Evolutionary conservation across 2,888 invertebrate genomes (phyloP).

Genomic region (Lasioglossum lativentre): DNA sequence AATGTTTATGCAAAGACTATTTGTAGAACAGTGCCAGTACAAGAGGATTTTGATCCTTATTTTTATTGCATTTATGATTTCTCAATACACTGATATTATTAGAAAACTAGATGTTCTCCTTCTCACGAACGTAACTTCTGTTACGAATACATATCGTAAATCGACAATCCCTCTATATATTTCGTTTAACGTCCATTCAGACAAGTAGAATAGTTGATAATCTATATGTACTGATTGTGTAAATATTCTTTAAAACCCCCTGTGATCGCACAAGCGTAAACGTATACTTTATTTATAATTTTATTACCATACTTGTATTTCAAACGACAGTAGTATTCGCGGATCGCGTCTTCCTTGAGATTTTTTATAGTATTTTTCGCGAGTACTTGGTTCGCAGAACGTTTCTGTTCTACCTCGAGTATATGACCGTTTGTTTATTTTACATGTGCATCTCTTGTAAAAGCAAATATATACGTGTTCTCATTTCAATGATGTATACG

Average conservation of each 20-base stretch:
- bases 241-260: constrained; percentile 46
- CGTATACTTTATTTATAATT: constrained; percentile 47
- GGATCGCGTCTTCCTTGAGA: constrained; percentile 16
- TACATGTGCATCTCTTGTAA: constrained; percentile 44
- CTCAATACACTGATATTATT: constrained; percentile 6
- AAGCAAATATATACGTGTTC: constrained; percentile 60
- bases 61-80: constrained; percentile 16
- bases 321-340: neutral
- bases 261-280: constrained; percentile 46
- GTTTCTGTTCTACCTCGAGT: constrained; percentile 53
- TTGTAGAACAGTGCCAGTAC: constrained; percentile 32
- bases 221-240: constrained; percentile 47
- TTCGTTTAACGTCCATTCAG: constrained; percentile 19
- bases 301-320: constrained; percentile 32
- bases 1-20: constrained; percentile 10
- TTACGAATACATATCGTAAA: neutral
- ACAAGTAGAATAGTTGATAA: constrained; percentile 29
- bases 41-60: constrained; percentile 17
- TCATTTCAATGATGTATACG: constrained; percentile 56
- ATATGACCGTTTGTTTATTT: constrained; percentile 52
- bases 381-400: neutral
- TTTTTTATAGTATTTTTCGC: constrained; percentile 9
- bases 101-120: neutral
- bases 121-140: neutral
- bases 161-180: constrained; percentile 5